Percentiles rank a stretch among this genome's conserved stretches.
These are phyloP conservation scores for Scaptomyza cyrtandrae DNA, from an alignment of 2,888 invertebrate genomes.

Conservation along the genomic window DNA sequence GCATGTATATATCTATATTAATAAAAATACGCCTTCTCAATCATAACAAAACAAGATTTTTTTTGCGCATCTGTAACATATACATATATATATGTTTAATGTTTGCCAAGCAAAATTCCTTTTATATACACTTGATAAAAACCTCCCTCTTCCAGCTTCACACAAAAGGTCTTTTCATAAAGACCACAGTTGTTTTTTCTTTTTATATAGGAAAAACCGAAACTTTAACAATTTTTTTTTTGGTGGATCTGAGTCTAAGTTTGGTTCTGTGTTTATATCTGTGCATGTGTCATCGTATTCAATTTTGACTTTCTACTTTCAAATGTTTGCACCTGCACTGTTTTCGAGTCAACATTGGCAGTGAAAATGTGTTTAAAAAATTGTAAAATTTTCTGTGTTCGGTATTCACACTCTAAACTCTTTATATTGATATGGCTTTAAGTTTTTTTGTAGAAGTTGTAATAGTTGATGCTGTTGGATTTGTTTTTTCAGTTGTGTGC, in stretches of 20 bases:
- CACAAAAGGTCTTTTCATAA: constrained; percentile 22
- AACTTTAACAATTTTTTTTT: constrained; percentile 50
- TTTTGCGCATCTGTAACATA: constrained; percentile 40
- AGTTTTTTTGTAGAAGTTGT: constrained; percentile 9
- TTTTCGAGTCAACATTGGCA: background rate
- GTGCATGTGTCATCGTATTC: constrained; percentile 11
- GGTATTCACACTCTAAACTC: constrained; percentile 9
- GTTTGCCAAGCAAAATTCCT: constrained; percentile 60
- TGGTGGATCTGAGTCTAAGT: constrained; percentile 31
- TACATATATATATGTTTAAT: constrained; percentile 27
- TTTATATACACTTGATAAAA: constrained; percentile 62
- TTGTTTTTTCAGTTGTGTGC: constrained; percentile 9
- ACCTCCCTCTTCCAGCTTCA: constrained; percentile 28
- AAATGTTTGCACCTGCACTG: constrained; percentile 4
- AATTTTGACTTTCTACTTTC: constrained; percentile 9
- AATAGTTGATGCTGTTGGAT: constrained; percentile 5
- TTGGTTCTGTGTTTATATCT: constrained; percentile 18
- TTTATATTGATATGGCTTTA: constrained; percentile 73
- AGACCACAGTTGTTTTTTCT: constrained; percentile 14
- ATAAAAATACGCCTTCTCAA: constrained; percentile 37
- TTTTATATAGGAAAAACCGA: constrained; percentile 44
- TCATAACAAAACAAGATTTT: constrained; percentile 61
- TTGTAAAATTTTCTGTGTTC: constrained; percentile 3
- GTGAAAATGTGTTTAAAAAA: background rate
- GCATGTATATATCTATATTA: constrained; percentile 38